Base-by-base conservation (phyloP, 2,113 vertebrate genomes). In the Silurus glanis region DNA sequence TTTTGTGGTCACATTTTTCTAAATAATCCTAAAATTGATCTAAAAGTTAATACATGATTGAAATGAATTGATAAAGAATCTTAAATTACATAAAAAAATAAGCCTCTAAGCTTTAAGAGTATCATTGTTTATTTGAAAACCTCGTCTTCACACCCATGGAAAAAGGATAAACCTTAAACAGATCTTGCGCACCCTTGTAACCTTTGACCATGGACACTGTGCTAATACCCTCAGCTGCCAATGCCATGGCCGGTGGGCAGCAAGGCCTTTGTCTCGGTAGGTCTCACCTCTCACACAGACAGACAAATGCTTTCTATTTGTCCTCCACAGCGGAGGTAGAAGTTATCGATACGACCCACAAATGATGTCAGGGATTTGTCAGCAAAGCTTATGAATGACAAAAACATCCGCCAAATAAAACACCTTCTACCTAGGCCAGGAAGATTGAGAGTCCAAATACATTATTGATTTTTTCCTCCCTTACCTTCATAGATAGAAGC, bases 311-410 rank as follows among this genome's bases (percentile, higher is more conserved):
- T 97, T 97, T 97, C 95, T 97, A 96, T 98, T 97, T 97, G 96
- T 97, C 96, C 96, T 98, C 95, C 95, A 94, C 96, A 93, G 96
- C 95, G 94, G 88, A 90, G 95, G 94, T 96, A 96, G 95, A 97
- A 96, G 95, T 96, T 97, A 97, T 98, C 95, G 95, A 98, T 98
- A 97, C 96, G 94, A 97, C 95, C 97, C 93, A 90, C 93, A 96
- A 96, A 97, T 97, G 96, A 97, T 97, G 97, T 97, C 96, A 97
- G 97, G 97, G 96, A 97, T 98, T 99, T 98, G 96, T 97, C 96
- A 96, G 96, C 93, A 94, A 94, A 95, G 96, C 97, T 97, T 97
- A 97, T 96, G 97, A 98, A 98, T 98, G 97, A 98, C 96, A 98
- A 97, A 98, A 97, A 92, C 93, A 93, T 90, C 91, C 92, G 93